Evolutionary conservation across 2,888 invertebrate species (phyloP), one percentile per base, ranked within the genome.

Genomic region (Conus canariensis): DNA sequence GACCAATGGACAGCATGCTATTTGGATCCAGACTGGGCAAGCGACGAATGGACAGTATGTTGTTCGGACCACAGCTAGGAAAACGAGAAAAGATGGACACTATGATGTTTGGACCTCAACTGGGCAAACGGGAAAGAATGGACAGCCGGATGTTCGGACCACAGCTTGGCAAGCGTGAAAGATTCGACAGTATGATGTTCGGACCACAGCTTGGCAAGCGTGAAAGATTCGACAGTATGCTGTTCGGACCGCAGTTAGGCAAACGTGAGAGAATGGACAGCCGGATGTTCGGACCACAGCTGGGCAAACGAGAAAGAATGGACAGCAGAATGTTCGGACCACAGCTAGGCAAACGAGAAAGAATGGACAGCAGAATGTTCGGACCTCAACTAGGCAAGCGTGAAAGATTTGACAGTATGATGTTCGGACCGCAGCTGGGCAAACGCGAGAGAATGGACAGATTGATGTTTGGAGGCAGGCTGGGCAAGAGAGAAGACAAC

Each of bases 401-500:
- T 3, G 58, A 58, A 19, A 25, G 60, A 85, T 30, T 64, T 25
- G 85, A 85, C 64, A 25, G 16, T 22, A 60, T 25, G 60, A 85
- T 85, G 85, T 85, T 85, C 25, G 59, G 60, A 16, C 85, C 85
- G 5, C 85, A 85, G 14, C 25, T 85, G 59, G 85, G 85, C 8
- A 85, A 85, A 56, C 85, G 85, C 6, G 64, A 87, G 86, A n/a
- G 70, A 22, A 70, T 87, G 87, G 87, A 87, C 85, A 59, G 56
- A 7, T 22, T 85, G n/a, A 85, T 85, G 85, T 85, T 85, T 16
- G 85, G 85, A 12, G 85, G 85, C 14, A 59, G 85, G 60, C 85
- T 85, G 59, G 85, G 85, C 59, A 86, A 86, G 19, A 25, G 86
- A 64, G 30, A 85, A 8, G 60, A 22, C 60, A 1, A 58, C 59